These are phyloP conservation scores for Lepus europaeus DNA, from an alignment of 2,113 vertebrate genomes.

Conservation along the genomic window DNA sequence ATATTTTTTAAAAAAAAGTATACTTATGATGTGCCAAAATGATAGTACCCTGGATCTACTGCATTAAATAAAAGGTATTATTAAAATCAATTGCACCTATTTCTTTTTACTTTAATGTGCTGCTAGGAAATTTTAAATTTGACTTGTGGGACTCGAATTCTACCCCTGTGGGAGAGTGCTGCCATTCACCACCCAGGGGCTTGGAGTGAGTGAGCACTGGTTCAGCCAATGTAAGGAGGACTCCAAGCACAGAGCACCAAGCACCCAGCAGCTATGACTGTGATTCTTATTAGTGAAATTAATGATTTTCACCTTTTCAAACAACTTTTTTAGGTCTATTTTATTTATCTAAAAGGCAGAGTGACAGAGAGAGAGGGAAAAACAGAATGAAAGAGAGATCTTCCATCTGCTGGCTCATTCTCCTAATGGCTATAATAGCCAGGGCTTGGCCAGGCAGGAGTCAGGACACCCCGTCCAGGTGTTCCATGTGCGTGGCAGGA, in stretches of 20 bases:
- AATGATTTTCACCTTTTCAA: background rate
- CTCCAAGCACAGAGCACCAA: accelerated
- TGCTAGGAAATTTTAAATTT: background rate
- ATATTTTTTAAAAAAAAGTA: too few species aligned
- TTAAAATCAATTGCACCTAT: background rate
- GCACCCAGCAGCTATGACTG: background rate
- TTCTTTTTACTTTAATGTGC: background rate
- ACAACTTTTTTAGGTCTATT: background rate
- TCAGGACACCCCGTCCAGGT: too few species aligned
- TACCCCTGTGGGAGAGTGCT: background rate
- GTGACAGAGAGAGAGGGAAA: too few species aligned
- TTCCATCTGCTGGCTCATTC: too few species aligned
- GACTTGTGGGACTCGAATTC: background rate
- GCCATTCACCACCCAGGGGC: background rate
- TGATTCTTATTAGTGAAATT: background rate
- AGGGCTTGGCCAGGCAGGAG: too few species aligned
- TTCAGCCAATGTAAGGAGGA: background rate
- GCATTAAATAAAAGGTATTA: background rate
- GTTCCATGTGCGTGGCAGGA: too few species aligned
- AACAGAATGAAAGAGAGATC: too few species aligned
- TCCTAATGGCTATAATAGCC: too few species aligned
- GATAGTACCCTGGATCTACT: background rate
- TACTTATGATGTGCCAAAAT: background rate
- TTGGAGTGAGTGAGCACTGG: background rate
- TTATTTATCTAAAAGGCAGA: too few species aligned